Evolutionary conservation across 2,888 invertebrate genomes (phyloP), one percentile per base, ranked within the genome.

Genomic region (Allacma fusca): DNA sequence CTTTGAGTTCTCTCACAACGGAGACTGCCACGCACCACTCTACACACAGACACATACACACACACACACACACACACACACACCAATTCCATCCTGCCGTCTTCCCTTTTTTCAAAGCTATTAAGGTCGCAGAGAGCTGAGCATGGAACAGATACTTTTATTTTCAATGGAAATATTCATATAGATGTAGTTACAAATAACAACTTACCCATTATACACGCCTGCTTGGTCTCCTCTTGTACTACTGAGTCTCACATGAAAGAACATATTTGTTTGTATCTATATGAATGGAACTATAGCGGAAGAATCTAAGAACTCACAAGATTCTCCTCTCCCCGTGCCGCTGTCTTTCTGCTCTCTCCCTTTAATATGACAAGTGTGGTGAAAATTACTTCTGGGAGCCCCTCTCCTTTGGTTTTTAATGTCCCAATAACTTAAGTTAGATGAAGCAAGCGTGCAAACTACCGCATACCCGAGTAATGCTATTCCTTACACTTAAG

Each of bases 371-470:
- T 5, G 50, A 50, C 5, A 50, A 50, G 50, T 16, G 7, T 50
- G 16, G 50, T 50, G 50, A 50, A 50, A 62, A 23, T 62, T 62
- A 12, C 62, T 24, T 62, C 24, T 26, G 7, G 19, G 1, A 26
- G 2, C 62, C 13, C 62, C 23, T 9, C 62, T 62, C 62, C 62
- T 24, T 23, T 62, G 62, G 62, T 62, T 62, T 26, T 23, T 62
- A 62, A 62, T 62, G 24, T n/a, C 19, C 19, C 62, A 62, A 24
- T 62, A 62, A 62, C 24, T 62, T 23, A 62, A 24, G 62, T 62
- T 23, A 62, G 62, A 24, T 26, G 62, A 62, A 9, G 24, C 7
- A 26, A 62, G 62, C 62, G 24, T 62, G 26, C 62, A 62, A 62
- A 62, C 62, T 12, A 62, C 62, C 62, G 5, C 5, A 4, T 4